Conservation (phyloP, 2,113 vertebrate species). For the Chloropsis cyanopogon region DNA sequence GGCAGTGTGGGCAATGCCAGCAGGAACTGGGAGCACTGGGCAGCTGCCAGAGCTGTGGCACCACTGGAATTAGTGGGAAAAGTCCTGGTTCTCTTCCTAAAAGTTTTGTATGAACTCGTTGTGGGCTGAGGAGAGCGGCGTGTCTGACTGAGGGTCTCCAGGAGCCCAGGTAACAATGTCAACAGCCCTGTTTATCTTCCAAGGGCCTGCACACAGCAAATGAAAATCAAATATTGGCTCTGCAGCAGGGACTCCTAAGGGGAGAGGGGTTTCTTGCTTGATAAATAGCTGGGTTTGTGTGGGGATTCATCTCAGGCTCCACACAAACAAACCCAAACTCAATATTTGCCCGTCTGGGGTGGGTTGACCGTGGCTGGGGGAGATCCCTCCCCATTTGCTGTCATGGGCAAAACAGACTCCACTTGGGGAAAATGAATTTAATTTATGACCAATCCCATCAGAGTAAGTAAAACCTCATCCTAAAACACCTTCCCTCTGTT, state of each 20-base stretch:
- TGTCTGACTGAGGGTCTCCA: neutral
- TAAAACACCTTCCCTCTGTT: neutral
- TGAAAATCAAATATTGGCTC: slow-evolving; percentile 55
- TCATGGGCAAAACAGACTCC: accelerated
- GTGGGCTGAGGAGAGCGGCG: neutral
- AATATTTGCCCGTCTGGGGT: neutral
- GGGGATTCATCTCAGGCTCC: neutral
- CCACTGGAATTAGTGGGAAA: accelerated
- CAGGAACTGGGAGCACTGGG: neutral
- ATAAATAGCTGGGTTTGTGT: neutral
- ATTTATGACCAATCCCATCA: neutral
- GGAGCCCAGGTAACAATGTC: neutral
- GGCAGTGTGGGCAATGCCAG: neutral
- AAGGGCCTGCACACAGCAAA: neutral
- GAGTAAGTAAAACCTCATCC: neutral
- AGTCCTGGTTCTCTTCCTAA: neutral
- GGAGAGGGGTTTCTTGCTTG: neutral
- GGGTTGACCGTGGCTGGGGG: neutral
- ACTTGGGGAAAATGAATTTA: neutral
- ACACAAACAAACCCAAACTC: neutral
- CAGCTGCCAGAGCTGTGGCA: neutral
- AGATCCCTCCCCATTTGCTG: neutral
- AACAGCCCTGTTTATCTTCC: slow-evolving; percentile 11
- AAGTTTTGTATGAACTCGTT: neutral
- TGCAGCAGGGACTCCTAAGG: neutral